Percentiles rank a stretch among this genome's conserved stretches.
These are phyloP conservation scores for Papilio demoleus DNA, from an alignment of 2,888 invertebrate species.

Conservation along the genomic window DNA sequence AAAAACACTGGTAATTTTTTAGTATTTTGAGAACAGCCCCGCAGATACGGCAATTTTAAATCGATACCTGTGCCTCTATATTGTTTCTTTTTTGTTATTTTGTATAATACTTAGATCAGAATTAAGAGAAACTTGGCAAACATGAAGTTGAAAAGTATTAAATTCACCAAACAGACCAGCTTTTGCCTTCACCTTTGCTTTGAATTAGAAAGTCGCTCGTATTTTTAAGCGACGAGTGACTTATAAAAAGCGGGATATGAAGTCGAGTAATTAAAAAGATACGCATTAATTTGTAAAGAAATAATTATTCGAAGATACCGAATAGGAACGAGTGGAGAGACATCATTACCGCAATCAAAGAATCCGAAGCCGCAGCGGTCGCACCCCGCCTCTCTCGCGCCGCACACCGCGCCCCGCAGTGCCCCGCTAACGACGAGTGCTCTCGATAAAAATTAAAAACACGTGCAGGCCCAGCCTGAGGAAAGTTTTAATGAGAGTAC, in stretches of 20 bases:
- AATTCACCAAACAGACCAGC: neutral
- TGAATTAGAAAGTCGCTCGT: conserved; percentile 2
- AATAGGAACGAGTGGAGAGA: conserved; percentile 71
- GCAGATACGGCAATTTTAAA: neutral
- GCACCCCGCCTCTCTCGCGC: conserved; percentile 51
- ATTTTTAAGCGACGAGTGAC: conserved; percentile 24
- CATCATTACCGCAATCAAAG: conserved; percentile 84
- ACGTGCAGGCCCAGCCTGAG: conserved; percentile 82
- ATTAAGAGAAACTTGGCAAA: too few relatives aligned
- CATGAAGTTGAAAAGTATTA: neutral
- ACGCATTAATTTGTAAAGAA: conserved; percentile 71
- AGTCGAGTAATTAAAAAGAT: conserved; percentile 62
- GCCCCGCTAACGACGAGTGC: conserved; percentile 77
- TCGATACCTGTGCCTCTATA: neutral
- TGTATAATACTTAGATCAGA: too few relatives aligned
- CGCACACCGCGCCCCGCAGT: conserved; percentile 46
- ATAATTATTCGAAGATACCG: conserved; percentile 77
- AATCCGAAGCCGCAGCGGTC: conserved; percentile 67
- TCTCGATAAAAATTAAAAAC: conserved; percentile 84
- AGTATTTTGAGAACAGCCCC: neutral
- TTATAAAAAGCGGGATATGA: conserved; percentile 37
- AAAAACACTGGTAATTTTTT: neutral
- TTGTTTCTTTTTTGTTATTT: neutral
- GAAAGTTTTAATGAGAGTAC: conserved; percentile 83
- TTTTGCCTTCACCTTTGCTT: neutral